phyloP scores from a whole-genome alignment of 2,888 invertebrate species.

The Andricus curvator region DNA sequence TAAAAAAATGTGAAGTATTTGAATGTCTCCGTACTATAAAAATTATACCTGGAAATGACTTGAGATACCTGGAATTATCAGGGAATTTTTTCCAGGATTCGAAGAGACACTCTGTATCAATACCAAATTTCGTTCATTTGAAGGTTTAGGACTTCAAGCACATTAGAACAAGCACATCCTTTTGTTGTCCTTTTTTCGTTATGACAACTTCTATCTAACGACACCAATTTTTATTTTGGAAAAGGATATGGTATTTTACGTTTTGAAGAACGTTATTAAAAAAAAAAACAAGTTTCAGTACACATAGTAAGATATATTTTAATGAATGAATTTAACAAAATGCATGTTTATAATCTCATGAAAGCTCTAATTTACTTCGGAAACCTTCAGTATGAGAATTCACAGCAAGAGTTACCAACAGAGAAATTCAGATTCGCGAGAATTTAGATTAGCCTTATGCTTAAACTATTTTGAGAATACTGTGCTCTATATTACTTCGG shows the following conservation, averaged over 20 bases:
- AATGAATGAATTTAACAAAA: neutral
- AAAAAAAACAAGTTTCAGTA: too few relatives aligned
- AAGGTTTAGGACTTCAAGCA: too few relatives aligned
- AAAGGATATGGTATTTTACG: neutral
- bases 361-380: neutral
- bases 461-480: conserved; percentile 75
- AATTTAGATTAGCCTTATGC: conserved; percentile 44
- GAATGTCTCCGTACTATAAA: too few relatives aligned
- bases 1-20: too few relatives aligned
- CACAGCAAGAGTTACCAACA: conserved; percentile 26
- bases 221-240: neutral
- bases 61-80: too few relatives aligned
- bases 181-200: neutral
- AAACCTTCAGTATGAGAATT: conserved; percentile 1
- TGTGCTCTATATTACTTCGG: conserved; percentile 71
- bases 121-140: too few relatives aligned
- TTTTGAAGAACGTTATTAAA: too few relatives aligned
- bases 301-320: neutral
- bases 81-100: too few relatives aligned
- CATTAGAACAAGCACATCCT: neutral
- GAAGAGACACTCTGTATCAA: too few relatives aligned
- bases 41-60: too few relatives aligned
- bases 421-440: conserved; percentile 38
- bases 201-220: neutral
- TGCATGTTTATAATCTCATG: neutral